These are phyloP conservation scores for Geophilus truncorum DNA, from an alignment of 2,888 invertebrate species.

Conservation along the genomic window DNA sequence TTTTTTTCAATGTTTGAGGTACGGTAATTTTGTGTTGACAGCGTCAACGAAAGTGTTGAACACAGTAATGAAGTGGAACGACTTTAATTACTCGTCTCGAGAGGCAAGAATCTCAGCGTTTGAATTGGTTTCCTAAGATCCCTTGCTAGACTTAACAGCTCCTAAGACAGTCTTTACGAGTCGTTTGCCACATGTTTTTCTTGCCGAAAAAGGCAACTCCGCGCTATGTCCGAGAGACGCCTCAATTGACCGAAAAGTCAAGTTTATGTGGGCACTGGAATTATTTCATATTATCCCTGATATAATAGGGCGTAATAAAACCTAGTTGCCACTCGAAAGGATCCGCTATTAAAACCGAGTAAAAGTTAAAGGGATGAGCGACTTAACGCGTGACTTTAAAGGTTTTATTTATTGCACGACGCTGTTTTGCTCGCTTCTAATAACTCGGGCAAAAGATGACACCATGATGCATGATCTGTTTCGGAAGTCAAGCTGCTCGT, in stretches of 20 bases:
- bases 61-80: conserved; percentile 12
- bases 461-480: conserved; percentile 12
- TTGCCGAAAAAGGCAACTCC: not conserved
- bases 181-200: conserved; percentile 19
- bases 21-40: not conserved
- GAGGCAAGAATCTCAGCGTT: conserved; percentile 13
- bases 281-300: not conserved
- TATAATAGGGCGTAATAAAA: not conserved
- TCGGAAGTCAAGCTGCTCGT: not conserved
- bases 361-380: not conserved
- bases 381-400: not conserved
- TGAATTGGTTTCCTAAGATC: conserved; percentile 21
- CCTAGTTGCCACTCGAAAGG: not conserved
- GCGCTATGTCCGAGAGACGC: not conserved
- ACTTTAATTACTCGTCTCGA: conserved; percentile 21
- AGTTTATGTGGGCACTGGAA: not conserved
- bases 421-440: not conserved
- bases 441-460: not conserved
- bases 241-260: conserved; percentile 8
- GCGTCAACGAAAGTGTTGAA: not conserved
- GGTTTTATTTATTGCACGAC: not conserved
- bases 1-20: not conserved
- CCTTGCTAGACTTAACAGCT: conserved; percentile 17
- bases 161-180: conserved; percentile 23
- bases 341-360: not conserved